These are phyloP conservation scores for Zaprionus nigranus DNA, from an alignment of 1,140 invertebrate genomes.

Conservation along the genomic window DNA sequence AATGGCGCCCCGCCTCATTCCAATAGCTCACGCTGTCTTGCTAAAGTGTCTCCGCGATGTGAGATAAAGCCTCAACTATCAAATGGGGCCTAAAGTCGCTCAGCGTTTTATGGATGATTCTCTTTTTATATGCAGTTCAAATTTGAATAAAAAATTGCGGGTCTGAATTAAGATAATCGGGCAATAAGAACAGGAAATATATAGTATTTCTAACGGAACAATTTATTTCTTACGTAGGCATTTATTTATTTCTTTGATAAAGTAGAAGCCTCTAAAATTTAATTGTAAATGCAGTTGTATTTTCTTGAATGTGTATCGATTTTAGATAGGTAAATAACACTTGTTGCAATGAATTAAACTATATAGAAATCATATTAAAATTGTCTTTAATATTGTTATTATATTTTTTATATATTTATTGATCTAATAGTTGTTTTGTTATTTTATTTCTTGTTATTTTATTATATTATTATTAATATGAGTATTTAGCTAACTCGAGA, in stretches of 20 bases:
- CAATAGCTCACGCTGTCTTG: slow-evolving; percentile 49
- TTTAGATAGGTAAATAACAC: too few species aligned
- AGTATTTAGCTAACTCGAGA: not conserved
- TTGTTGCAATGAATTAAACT: too few species aligned
- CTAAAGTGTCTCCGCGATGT: slow-evolving; percentile 42
- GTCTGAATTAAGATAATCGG: not conserved
- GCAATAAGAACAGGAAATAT: not conserved
- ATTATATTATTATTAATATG: not conserved
- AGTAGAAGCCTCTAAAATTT: too few species aligned
- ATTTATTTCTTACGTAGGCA: not conserved
- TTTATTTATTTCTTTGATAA: too few species aligned
- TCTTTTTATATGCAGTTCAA: not conserved
- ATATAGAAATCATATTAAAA: too few species aligned
- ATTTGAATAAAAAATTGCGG: not conserved
- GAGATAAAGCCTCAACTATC: slow-evolving; percentile 29
- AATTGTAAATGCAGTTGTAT: too few species aligned
- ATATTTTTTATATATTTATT: too few species aligned
- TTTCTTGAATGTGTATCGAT: too few species aligned
- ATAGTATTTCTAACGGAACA: not conserved
- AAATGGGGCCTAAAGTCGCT: slow-evolving; percentile 11
- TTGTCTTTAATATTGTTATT: not conserved
- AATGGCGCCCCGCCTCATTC: slow-evolving; percentile 46
- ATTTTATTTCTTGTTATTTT: too few species aligned
- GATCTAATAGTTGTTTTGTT: too few species aligned
- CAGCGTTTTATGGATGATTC: not conserved